phyloP scores from a whole-genome alignment of 1,140 invertebrate species.

The Lordiphosa collinella region DNA sequence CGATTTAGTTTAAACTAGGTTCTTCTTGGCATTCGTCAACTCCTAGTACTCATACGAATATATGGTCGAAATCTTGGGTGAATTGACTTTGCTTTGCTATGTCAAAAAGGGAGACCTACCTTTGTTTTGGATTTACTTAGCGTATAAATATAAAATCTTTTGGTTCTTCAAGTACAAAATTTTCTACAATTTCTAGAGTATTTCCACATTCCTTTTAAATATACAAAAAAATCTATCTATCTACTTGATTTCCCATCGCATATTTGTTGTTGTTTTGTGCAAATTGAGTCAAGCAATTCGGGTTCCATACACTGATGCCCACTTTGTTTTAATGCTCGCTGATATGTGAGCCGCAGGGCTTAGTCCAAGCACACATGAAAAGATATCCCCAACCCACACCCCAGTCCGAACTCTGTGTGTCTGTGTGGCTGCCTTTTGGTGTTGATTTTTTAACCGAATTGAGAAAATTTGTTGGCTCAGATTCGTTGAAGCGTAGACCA shows the following conservation, averaged over 20 bases:
- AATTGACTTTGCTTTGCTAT: too few relatives aligned
- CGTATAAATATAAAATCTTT: too few relatives aligned
- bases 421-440: slow-evolving; percentile 27
- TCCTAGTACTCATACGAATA: too few relatives aligned
- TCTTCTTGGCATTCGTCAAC: too few relatives aligned
- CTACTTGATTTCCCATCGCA: slow-evolving; percentile 1
- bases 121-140: too few relatives aligned
- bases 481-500: slow-evolving; percentile 71
- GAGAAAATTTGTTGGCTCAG: slow-evolving; percentile 74
- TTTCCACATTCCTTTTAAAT: not conserved
- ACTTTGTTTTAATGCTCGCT: slow-evolving; percentile 75
- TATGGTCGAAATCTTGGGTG: too few relatives aligned
- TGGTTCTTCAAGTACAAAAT: too few relatives aligned
- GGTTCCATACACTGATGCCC: slow-evolving; percentile 66
- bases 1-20: too few relatives aligned
- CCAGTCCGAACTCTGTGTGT: too few relatives aligned
- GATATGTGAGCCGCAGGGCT: slow-evolving; percentile 74
- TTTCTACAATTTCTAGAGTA: slow-evolving; percentile 1
- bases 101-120: too few relatives aligned
- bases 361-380: slow-evolving; percentile 41
- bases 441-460: slow-evolving; percentile 74
- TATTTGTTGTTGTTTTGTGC: slow-evolving; percentile 42
- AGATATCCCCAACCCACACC: not conserved
- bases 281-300: slow-evolving; percentile 61
- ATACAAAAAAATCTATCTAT: not conserved